Conservation (phyloP, 2,888 invertebrate genomes). For the Seira ritae region DNA sequence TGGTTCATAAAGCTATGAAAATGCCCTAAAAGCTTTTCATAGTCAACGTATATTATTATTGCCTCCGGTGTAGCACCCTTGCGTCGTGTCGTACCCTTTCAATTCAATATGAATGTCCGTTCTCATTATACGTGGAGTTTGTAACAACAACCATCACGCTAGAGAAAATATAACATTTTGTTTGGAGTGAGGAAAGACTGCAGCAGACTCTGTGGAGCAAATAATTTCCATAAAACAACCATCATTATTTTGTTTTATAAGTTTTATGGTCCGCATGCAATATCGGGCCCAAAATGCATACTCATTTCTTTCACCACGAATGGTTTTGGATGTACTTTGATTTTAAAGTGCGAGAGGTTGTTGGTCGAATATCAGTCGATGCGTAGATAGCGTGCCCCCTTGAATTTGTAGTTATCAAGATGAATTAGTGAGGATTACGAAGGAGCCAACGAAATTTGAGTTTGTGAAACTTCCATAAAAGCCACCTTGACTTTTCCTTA, state of each 20-base stretch:
- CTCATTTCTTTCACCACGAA: conserved; percentile 7
- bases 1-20: not conserved
- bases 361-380: conserved; percentile 8
- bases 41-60: not conserved
- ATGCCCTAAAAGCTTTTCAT: conserved; percentile 1
- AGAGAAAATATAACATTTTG: not conserved
- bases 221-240: conserved; percentile 16
- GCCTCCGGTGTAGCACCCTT: not conserved
- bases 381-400: conserved; percentile 36
- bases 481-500: conserved; percentile 36
- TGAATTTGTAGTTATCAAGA: conserved; percentile 37
- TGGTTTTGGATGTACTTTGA: not conserved
- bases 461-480: conserved; percentile 34
- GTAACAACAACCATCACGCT: not conserved
- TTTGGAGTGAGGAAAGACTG: not conserved
- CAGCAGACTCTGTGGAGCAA: not conserved
- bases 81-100: too few relatives aligned
- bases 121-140: not conserved
- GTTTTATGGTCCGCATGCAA: not conserved
- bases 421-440: conserved; percentile 40
- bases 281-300: not conserved
- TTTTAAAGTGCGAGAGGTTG: not conserved
- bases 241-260: conserved; percentile 15
- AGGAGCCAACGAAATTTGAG: conserved; percentile 16
- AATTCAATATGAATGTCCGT: not conserved